Base-by-base conservation (phyloP, 2,888 invertebrate genomes). In the Thecophora atra region DNA sequence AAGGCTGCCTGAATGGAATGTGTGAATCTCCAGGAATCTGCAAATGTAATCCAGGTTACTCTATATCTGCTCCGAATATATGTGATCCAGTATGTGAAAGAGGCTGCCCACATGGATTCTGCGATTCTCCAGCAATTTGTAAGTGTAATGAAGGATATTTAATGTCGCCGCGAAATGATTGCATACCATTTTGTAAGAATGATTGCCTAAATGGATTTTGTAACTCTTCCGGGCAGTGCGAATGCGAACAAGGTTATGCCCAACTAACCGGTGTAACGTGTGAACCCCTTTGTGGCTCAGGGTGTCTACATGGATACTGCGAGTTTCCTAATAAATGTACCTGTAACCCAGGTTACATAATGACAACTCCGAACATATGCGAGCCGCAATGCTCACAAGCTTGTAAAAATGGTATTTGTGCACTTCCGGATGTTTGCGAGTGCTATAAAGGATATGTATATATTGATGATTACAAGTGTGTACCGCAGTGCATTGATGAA, bases 81-180 rank as follows among this genome's bases (percentile, higher is more conserved):
- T 71, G 72, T 19, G 68, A 72, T 17, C 77, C 77, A 8, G 74
- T 81, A 70, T 87, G 87, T 72, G 72, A 75, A 11, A n/a, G 7
- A 0, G 92, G 91, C 0, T 93, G 93, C 78, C 84, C 86, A 0
- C 92, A 93, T 79, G 93, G 92, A 0, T 85, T 88, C 11, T 93
- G 93, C 77, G 88, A 91, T 0, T 89, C 89, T 0, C 92, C 92
- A 0, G 90, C 91, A 82, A 88, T 90, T 78, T 93, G 93, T 78
- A 87, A 91, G 63, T 93, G 93, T 77, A 90, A 91, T 77, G 85
- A 87, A 6, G 93, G 92, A 0, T 93, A 87, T 83, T 68, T 69
- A 24, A 77, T 62, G 65, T 42, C 52, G n/a, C 17, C 47, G n/a
- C 77, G 66, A 67, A 72, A 19, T 76, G 73, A 19, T n/a, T 19